These are phyloP conservation scores for Limenitis camilla DNA, from an alignment of 2,888 invertebrate species.

Conservation along the genomic window DNA sequence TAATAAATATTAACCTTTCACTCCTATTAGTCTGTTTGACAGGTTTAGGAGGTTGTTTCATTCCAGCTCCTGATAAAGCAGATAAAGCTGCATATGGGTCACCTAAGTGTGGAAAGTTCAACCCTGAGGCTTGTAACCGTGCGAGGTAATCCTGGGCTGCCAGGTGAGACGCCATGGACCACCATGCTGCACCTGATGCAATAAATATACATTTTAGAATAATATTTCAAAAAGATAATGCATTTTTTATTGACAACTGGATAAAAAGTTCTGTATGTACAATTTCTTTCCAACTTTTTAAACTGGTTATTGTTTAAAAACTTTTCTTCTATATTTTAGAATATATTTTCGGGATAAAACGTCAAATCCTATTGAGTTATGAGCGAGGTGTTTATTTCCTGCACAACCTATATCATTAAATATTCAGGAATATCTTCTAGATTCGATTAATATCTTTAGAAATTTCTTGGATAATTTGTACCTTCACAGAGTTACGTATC, in stretches of 20 bases:
- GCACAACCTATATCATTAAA: too few species aligned
- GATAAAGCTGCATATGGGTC: conserved; percentile 67
- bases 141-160: conserved; percentile 92
- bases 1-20: conserved; percentile 43
- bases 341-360: too few species aligned
- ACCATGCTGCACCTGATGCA: conserved; percentile 85
- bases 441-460: too few species aligned
- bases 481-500: too few species aligned
- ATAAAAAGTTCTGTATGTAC: too few species aligned
- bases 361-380: too few species aligned
- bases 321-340: too few species aligned
- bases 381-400: too few species aligned
- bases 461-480: too few species aligned
- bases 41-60: conserved; percentile 55
- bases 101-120: conserved; percentile 79
- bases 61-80: conserved; percentile 49
- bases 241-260: not conserved
- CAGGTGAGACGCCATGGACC: conserved; percentile 92
- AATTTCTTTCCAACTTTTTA: too few species aligned
- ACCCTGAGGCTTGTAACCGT: conserved; percentile 85
- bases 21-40: conserved; percentile 47
- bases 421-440: too few species aligned
- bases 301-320: too few species aligned
- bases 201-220: not conserved
- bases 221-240: not conserved